Evolutionary conservation across 2,797 vertebrate genomes (phyloP).

Genomic region (Pantherophis alleghaniensis): DNA sequence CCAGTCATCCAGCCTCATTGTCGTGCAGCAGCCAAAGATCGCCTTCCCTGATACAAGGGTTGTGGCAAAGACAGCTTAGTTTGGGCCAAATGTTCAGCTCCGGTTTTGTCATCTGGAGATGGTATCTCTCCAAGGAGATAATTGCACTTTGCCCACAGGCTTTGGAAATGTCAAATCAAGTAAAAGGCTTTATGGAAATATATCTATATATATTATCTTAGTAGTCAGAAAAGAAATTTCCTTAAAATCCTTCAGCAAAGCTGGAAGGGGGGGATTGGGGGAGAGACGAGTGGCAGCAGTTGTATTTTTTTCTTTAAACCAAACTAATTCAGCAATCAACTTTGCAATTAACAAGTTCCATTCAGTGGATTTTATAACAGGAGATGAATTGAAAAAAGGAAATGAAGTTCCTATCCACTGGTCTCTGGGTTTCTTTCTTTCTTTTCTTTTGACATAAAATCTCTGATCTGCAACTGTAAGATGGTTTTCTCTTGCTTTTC

Average conservation of each 20-base stretch:
- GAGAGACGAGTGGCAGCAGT: conserved; percentile 17
- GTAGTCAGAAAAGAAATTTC: conserved; percentile 47
- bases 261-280: neutral
- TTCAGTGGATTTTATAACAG: conserved; percentile 58
- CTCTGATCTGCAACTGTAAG: conserved; percentile 37
- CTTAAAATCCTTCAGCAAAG: neutral
- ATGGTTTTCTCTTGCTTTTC: conserved; percentile 41
- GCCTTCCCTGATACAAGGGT: conserved; percentile 8
- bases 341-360: conserved; percentile 57
- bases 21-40: neutral
- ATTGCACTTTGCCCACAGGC: conserved; percentile 46
- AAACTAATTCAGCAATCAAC: conserved; percentile 45
- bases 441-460: conserved; percentile 15
- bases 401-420: conserved; percentile 22
- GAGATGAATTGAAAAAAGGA: neutral
- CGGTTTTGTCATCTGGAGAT: conserved; percentile 47
- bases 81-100: conserved; percentile 29
- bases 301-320: conserved; percentile 40
- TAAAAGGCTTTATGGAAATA: conserved; percentile 12
- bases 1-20: conserved; percentile 5
- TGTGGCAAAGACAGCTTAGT: conserved; percentile 4
- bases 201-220: conserved; percentile 14
- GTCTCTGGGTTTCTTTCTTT: conserved; percentile 24
- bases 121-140: conserved; percentile 50
- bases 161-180: conserved; percentile 54